phyloP scores from a whole-genome alignment of 2,797 vertebrate species.

The Mus caroli region DNA sequence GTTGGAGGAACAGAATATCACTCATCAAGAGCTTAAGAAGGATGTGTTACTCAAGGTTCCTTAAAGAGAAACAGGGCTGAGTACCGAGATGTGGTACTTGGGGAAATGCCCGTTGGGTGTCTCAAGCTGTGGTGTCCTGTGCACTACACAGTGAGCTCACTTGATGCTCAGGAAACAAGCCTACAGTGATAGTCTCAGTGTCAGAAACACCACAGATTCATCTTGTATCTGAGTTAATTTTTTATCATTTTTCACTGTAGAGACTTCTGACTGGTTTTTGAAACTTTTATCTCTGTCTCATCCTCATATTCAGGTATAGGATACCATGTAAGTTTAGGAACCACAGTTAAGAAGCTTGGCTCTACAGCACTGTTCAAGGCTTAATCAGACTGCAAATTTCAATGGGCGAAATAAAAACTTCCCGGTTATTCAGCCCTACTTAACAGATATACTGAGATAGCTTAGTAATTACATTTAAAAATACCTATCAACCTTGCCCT shows the following conservation, averaged over 20 bases:
- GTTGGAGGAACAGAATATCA: conserved; percentile 5
- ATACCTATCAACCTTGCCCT: not conserved
- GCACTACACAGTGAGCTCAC: no score
- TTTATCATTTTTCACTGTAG: no score
- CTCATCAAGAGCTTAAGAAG: not conserved
- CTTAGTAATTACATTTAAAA: conserved; percentile 17
- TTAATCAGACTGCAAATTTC: conserved; percentile 12
- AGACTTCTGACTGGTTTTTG: not conserved
- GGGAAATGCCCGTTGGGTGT: not conserved
- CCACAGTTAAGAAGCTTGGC: not conserved
- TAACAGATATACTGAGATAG: not conserved
- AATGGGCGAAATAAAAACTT: conserved; percentile 49
- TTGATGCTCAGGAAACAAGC: not conserved
- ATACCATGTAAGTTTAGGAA: no score
- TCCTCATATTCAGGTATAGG: not conserved
- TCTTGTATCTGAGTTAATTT: not conserved
- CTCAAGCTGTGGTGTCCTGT: not conserved
- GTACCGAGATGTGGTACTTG: not conserved
- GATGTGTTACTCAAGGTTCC: not conserved
- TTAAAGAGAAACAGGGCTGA: not conserved
- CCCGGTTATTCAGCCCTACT: not conserved
- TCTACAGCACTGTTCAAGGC: not conserved
- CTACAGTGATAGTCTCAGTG: not conserved
- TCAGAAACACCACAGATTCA: not conserved
- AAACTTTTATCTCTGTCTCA: not conserved